Percentiles rank a stretch among this genome's conserved stretches.
phyloP scores from a whole-genome alignment of 2,888 invertebrate species.

The Sabellastarte sp. region DNA sequence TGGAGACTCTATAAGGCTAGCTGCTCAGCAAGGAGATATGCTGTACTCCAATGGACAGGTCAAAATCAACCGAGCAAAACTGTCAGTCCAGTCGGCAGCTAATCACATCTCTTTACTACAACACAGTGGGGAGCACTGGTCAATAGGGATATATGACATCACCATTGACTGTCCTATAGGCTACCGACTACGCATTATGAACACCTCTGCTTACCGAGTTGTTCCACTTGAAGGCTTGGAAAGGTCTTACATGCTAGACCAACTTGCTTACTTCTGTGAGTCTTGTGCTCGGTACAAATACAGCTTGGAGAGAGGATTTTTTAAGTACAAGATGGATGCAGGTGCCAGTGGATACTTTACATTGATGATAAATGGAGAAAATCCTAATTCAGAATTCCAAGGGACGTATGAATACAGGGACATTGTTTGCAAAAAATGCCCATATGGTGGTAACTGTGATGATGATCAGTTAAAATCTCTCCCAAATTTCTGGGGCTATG shows the following conservation, averaged over 20 bases:
- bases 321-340: conserved; percentile 19
- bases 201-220: conserved; percentile 25
- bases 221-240: conserved; percentile 16
- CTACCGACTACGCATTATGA: conserved; percentile 23
- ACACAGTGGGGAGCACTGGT: conserved; percentile 31
- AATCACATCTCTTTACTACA: conserved; percentile 26
- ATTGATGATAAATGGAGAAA: conserved; percentile 27
- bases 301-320: conserved; percentile 22
- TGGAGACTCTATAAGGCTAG: conserved; percentile 2
- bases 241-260: conserved; percentile 27
- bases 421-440: conserved; percentile 26
- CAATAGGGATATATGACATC: conserved; percentile 23
- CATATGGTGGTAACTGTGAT: conserved; percentile 27
- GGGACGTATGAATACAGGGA: conserved; percentile 26
- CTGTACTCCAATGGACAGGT: conserved; percentile 22
- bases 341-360: conserved; percentile 23
- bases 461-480: conserved; percentile 16
- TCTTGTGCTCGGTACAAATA: conserved; percentile 29
- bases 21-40: conserved; percentile 24
- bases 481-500: conserved; percentile 33
- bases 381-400: conserved; percentile 14
- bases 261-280: conserved; percentile 31
- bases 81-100: conserved; percentile 14
- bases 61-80: conserved; percentile 4
- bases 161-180: conserved; percentile 25